Evolutionary conservation across 2,113 vertebrate species (phyloP).

Genomic region (Onychostruthus taczanowskii): DNA sequence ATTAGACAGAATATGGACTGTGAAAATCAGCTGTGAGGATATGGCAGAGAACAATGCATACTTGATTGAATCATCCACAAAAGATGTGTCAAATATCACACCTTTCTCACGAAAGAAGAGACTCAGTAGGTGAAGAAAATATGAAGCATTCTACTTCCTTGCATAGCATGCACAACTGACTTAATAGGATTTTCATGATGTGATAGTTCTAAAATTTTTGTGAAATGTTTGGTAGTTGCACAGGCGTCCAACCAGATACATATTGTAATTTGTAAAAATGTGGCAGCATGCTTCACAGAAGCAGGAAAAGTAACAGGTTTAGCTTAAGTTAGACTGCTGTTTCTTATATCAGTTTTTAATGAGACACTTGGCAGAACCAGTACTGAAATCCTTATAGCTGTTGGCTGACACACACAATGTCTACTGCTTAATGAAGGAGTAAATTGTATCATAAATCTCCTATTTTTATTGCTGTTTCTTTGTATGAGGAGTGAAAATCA

Average conservation of each 20-base stretch:
- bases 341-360: slow-evolving; percentile 50
- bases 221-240: neutral
- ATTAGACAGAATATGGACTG: slow-evolving; percentile 29
- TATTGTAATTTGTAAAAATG: neutral
- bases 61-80: neutral
- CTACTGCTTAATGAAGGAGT: slow-evolving; percentile 44
- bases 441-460: slow-evolving; percentile 45
- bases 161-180: neutral
- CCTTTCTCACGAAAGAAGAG: neutral
- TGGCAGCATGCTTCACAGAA: neutral
- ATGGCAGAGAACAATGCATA: neutral
- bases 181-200: neutral
- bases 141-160: neutral
- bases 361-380: neutral
- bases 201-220: neutral
- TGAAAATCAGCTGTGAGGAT: slow-evolving; percentile 5
- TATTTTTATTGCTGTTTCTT: slow-evolving; percentile 11
- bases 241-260: neutral
- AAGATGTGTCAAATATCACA: slow-evolving; percentile 15
- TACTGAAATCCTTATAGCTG: neutral
- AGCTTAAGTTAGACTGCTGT: neutral
- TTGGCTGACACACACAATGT: neutral
- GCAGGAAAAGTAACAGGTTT: neutral
- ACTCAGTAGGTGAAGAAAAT: slow-evolving; percentile 20
- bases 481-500: neutral